phyloP scores from a whole-genome alignment of 92 coral and sea anemone genomes.

The Galaxea fascicularis region DNA sequence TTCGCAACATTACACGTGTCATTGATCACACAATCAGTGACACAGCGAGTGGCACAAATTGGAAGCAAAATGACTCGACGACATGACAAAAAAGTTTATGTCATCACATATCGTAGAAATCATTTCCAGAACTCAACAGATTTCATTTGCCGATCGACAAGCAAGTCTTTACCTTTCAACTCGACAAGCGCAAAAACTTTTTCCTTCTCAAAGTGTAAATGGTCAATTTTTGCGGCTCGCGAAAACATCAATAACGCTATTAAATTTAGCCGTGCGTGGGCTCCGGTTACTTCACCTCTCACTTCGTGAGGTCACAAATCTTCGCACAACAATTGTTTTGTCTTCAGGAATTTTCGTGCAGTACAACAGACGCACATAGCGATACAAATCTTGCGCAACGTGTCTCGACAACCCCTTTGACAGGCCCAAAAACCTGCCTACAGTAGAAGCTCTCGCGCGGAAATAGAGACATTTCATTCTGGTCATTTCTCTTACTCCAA shows the following conservation, averaged over 20 bases:
- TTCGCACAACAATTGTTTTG: not conserved
- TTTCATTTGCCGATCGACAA: not conserved
- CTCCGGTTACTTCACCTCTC: constrained; percentile 13
- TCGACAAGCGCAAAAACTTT: not conserved
- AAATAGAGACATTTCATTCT: not conserved
- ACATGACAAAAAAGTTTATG: constrained; percentile 22
- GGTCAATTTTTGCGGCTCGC: not conserved
- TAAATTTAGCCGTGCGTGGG: not conserved
- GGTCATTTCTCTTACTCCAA: not conserved
- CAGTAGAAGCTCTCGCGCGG: not conserved
- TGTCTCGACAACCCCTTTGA: not conserved
- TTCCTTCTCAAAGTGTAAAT: not conserved
- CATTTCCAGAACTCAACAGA: not conserved
- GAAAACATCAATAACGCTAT: not conserved
- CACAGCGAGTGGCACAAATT: constrained; percentile 31
- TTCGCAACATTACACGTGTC: not conserved
- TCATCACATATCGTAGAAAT: constrained; percentile 17
- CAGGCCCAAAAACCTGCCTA: not conserved
- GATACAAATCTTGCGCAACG: constrained; percentile 18
- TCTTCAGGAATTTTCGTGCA: not conserved
- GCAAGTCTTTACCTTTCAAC: not conserved
- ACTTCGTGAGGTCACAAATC: constrained; percentile 1
- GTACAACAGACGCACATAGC: not conserved
- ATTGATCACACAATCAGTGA: not conserved
- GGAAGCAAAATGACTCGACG: constrained; percentile 15